Evolutionary conservation across 2,797 vertebrate genomes (phyloP).

Genomic region (Clarias pachynema): DNA sequence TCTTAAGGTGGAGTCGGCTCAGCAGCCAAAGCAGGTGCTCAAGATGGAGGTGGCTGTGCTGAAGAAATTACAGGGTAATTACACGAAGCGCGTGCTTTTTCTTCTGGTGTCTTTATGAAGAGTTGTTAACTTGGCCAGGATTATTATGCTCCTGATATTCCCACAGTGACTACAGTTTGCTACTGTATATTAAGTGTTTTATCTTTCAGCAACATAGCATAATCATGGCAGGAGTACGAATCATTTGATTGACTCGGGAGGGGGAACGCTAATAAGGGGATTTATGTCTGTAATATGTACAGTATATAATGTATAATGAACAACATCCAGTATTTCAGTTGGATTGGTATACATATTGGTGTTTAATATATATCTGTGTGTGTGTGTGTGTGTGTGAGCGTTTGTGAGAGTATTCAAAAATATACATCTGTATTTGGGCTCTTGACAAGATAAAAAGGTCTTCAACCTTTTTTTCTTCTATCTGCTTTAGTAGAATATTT

Average conservation of each 20-base stretch:
- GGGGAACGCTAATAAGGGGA: not conserved
- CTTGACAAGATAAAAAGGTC: slow-evolving; percentile 4
- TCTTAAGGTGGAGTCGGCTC: slow-evolving; percentile 96
- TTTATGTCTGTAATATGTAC: not conserved
- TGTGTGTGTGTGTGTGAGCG: not conserved
- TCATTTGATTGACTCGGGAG: not conserved
- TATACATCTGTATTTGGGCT: not conserved
- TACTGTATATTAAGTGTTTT: not conserved
- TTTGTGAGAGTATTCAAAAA: slow-evolving; percentile 2
- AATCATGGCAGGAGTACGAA: not conserved
- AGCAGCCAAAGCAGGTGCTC: slow-evolving; percentile 98
- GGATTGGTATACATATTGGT: not conserved
- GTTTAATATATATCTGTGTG: not conserved
- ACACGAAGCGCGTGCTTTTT: not conserved
- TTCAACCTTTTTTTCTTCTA: slow-evolving; percentile 1
- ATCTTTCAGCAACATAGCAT: not conserved
- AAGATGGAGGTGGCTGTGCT: slow-evolving; percentile 99
- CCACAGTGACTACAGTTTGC: not conserved
- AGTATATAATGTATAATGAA: not conserved
- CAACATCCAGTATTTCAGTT: not conserved
- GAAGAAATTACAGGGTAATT: slow-evolving; percentile 97
- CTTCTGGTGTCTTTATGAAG: not conserved
- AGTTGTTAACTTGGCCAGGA: not conserved
- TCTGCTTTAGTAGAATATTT: slow-evolving; percentile 68
- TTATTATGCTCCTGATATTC: not conserved